Base-by-base conservation (phyloP, 2,113 vertebrate species). In the Oceanites oceanicus region DNA sequence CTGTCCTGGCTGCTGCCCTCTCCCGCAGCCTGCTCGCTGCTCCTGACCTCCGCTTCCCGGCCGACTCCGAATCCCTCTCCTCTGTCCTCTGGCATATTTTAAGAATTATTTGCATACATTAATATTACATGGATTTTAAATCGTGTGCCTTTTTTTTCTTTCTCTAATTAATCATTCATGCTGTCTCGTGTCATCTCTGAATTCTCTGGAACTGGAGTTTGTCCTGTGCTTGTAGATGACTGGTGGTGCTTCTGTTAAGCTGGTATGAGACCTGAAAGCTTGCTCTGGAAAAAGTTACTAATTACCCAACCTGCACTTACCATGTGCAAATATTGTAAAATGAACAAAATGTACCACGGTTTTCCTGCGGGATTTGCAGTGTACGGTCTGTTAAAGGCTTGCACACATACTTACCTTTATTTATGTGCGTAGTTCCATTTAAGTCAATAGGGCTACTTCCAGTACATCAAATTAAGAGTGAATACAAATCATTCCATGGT, bases 1-100 rank as follows among this genome's bases (percentile, higher is more conserved):
- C 15, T 8, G 0, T 1, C 3, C 1, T 1, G 29, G 58, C 59
- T 17, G 36, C 58, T 36, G 56, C 67, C 20, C 19, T 21, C 30
- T 70, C 32, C 17, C 53, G 3, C 49, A 52, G 67, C 58, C 38
- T 8, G 18, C 45, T 52, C 23, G 9, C 56, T 17, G 50, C 75
- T 42, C 29, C 73, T 36, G 38, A 49, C 34, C 65, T 59, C 56
- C 3, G 3, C 73, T n/a, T 11, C 66, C n/a, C 74, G 68, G 27
- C 25, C 30, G 11, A 0, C 47, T 52, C 44, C 4, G 0, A 50
- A 27, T 14, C 49, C 13, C 40, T 34, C 16, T 22, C 16, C 40
- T 17, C 58, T 45, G 32, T 18, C 25, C 25, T 42, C 42, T 56
- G 40, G 34, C 32, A 3, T 34, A 15, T 18, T 67, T 50, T 36